These are phyloP conservation scores for Halichoerus grypus DNA, from an alignment of 2,113 vertebrate genomes.

Conservation along the genomic window DNA sequence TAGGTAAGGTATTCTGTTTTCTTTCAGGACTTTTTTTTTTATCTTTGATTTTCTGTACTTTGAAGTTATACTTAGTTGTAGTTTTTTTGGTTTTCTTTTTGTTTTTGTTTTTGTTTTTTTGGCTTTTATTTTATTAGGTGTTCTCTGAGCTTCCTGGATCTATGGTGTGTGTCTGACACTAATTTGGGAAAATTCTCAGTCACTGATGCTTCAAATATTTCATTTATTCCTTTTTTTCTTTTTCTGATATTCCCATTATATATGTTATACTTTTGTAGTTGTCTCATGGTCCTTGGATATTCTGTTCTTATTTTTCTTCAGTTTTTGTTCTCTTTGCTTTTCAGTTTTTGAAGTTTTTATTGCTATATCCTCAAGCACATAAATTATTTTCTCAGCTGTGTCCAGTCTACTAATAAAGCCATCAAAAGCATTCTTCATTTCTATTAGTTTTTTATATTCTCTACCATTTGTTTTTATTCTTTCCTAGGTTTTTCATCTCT, in stretches of 20 bases:
- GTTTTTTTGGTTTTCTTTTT: not conserved
- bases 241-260: not conserved
- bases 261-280: not conserved
- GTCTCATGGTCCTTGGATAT: not conserved
- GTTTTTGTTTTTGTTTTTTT: not conserved
- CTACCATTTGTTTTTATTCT: not conserved
- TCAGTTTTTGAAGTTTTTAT: not conserved
- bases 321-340: not conserved
- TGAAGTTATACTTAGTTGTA: not conserved
- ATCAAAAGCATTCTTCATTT: not conserved
- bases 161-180: not conserved
- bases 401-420: not conserved
- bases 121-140: not conserved
- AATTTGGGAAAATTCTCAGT: not conserved
- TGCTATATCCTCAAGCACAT: not conserved
- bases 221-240: not conserved
- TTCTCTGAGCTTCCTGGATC: not conserved
- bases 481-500: not conserved
- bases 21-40: not conserved
- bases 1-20: not conserved
- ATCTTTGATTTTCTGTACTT: not conserved
- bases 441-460: not conserved
- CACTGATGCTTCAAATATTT: not conserved
- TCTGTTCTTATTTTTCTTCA: not conserved
- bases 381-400: not conserved